Base-by-base conservation (phyloP, 2,113 vertebrate genomes). In the Phycodurus eques region DNA sequence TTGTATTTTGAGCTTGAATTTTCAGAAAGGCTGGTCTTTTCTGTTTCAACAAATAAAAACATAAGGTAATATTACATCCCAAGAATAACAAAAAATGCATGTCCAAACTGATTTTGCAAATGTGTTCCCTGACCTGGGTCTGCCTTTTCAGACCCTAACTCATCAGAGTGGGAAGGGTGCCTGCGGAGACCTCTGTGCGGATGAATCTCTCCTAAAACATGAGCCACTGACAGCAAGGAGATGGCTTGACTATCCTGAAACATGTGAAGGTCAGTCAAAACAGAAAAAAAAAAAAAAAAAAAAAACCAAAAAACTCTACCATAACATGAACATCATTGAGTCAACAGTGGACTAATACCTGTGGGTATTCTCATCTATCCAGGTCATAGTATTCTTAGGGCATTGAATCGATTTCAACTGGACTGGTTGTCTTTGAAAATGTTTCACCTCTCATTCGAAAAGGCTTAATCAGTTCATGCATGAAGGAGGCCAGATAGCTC, bases 221-320 rank as follows among this genome's bases (percentile, higher is more conserved):
- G 92, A 35, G 94, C 92, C 59, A 98, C 89, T 0, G 95, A 95
- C 80, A 94, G 72, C 20, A 96, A 80, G 0, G 95, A 96, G 71
- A 95, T 88, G 17, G 94, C 95, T 74, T 97, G 97, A 84, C 93
- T 95, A 81, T 95, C 95, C 96, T 98, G 76, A 2, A 63, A 62
- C 59, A 64, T 15, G 13, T 15, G 4, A 33, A 60, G 2, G 6
- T 60, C 13, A 53, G 27, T 60, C 27, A 60, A 33, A 60, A 33
- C 27, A 60, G 47, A 14, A 14, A 17, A 49, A 27, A 27, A 27
- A 27, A 27, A 27, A 27, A 27, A 27, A 27, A 27, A 14, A 14
- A 17, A 49, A 27, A 27, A 27, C n/a, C n/a, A 27, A 27, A 27
- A 27, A 1, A 1, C 27, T 27, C 47, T 49, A 49, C 47, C 15